phyloP scores from a whole-genome alignment of 2,797 vertebrate genomes.

The Pantherophis vulpinus region DNA sequence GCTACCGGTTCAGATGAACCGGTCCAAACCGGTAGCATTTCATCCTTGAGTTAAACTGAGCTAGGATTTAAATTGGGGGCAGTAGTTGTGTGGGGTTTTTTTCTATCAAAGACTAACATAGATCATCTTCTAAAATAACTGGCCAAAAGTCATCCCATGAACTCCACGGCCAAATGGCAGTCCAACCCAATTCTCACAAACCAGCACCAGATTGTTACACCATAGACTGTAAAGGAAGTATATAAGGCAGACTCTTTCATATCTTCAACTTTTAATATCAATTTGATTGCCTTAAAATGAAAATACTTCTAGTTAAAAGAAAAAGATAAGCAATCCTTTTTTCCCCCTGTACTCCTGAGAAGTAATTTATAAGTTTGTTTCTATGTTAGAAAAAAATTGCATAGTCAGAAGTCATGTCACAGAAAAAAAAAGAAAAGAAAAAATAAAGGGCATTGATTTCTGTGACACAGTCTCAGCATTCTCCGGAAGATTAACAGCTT shows the following conservation, averaged over 20 bases:
- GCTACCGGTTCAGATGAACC: no score
- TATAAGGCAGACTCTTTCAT: neutral
- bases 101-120: neutral
- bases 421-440: neutral
- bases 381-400: conserved; percentile 6
- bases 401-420: neutral
- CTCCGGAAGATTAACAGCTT: conserved; percentile 10
- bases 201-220: neutral
- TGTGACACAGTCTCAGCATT: neutral
- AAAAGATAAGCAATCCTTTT: neutral
- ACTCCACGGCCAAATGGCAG: neutral
- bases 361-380: neutral
- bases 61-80: neutral
- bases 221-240: neutral
- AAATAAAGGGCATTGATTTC: neutral
- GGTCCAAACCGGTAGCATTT: no score
- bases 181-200: neutral
- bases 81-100: neutral
- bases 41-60: neutral
- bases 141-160: no score
- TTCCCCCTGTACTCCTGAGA: neutral
- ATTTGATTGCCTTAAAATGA: neutral
- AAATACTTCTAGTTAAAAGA: neutral
- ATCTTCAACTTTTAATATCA: neutral
- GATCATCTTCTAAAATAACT: neutral